Base-by-base conservation (phyloP, 2,888 invertebrate genomes). In the Catotricha subobsoleta region DNA sequence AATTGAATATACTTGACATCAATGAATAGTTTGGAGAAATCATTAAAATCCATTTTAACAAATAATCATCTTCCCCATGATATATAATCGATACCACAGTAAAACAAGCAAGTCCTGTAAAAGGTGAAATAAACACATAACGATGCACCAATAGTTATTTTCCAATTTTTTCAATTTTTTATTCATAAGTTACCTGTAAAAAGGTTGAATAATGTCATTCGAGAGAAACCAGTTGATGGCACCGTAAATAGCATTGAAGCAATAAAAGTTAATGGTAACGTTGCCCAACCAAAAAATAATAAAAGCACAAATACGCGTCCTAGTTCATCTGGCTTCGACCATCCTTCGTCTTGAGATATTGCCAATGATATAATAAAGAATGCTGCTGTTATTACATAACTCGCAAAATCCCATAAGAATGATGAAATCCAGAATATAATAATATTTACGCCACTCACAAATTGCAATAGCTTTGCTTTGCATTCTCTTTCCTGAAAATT, bases 181-280 rank as follows among this genome's bases (percentile, higher is more conserved):
- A 47, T 41, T 42, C 3, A 4, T 6, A 41, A 44, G 16, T n/a
- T 21, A 79, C 81, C 81, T 45, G 77, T 66, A 39, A 81, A 62
- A 3, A 76, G 66, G 50, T 77, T 78, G 37, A 76, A 59, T 52
- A 81, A 68, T 42, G 73, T 73, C 54, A 78, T 66, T 51, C 74
- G 66, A 5, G 76, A 76, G 55, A 76, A 80, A 25, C 80, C 81
- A 10, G 74, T 65, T 0, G 81, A 70, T 2, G 82, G 77, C 3
- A 74, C 68, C 8, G 65, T 64, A 56, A 81, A 80, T 12, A 71
- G 40, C 51, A 71, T 72, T 1, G 79, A 75, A 33, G 67, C 57
- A 15, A 79, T 48, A 54, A 80, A 82, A 52, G 69, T 69, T 38
- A 79, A 57, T 0, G 81, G 81, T 42, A 82, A 56, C 60, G 75